Evolutionary conservation across 92 coral and sea anemone species (phyloP), one percentile per base, ranked within the genome.

Genomic region (Parazoanthus atlanticus): DNA sequence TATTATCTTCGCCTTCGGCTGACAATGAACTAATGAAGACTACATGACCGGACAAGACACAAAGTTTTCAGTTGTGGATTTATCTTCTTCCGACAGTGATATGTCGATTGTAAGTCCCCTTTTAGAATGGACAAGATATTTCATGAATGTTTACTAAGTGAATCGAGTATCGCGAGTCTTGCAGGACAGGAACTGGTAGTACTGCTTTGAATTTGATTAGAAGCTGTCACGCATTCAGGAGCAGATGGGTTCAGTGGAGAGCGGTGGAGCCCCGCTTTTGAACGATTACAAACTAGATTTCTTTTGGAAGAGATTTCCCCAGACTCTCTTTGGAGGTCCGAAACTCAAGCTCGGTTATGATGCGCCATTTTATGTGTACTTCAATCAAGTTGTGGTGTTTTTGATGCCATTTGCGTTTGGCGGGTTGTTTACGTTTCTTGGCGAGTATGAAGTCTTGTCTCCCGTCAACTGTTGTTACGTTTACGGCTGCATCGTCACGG

Each of bases 281-380:
- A 97, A 97, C 93, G 99, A 97, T 79, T 97, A 97, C 88, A 97
- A 97, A 93, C 98, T 95, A 25, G 96, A 96, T 67, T 97, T 97
- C 93, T 95, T 97, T 92, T 82, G 89, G 86, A 95, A 95, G 79
- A 91, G 99, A 30, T 97, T 95, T 74, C 97, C 96, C 3, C 99
- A 95, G 61, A 95, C 99, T 16, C 82, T 97, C 25, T 80, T 96
- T 6, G 99, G 99, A 26, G 99, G 99, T 28, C 71, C 93, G 36
- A 93, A 96, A 90, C 93, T 95, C n/a, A 91, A 91, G 33, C 95
- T 95, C 32, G 98, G 98, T 29, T 95, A 95, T 61, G 95, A 92
- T 19, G 97, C 95, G 8, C 99, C 99, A 2, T 90, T 69, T 58
- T 97, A 93, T 85, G 96, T 95, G n/a, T 94, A 97, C 81, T 5